Conservation (phyloP, 2,888 invertebrate genomes). For the Lordiphosa fenestrarum region DNA sequence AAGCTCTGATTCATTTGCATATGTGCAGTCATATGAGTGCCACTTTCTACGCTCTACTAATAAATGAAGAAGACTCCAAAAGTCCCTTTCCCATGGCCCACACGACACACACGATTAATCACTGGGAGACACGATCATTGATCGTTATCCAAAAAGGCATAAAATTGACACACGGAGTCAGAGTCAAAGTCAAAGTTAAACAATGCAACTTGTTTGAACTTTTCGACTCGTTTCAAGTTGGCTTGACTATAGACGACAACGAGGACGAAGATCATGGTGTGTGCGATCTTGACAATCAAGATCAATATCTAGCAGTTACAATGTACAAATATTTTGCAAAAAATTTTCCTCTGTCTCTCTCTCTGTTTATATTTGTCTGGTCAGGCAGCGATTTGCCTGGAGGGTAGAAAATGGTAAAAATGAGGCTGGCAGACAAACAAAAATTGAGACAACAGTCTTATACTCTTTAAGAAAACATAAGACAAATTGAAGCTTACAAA, state of each 20-base stretch:
- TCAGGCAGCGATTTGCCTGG: not conserved
- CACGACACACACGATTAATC: conserved; percentile 50
- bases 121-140: conserved; percentile 57
- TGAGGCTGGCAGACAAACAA: conserved; percentile 3
- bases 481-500: too few relatives aligned
- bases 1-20: conserved; percentile 50
- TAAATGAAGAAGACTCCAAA: conserved; percentile 7
- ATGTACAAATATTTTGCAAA: conserved; percentile 62
- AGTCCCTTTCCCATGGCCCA: conserved; percentile 50
- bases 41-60: conserved; percentile 57
- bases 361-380: conserved; percentile 4
- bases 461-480: not conserved
- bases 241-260: conserved; percentile 33
- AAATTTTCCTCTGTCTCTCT: conserved; percentile 23
- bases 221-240: conserved; percentile 8
- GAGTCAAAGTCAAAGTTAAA: conserved; percentile 70
- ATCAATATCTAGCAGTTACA: conserved; percentile 69
- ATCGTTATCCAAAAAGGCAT: conserved; percentile 53
- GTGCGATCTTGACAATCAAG: conserved; percentile 73
- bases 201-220: conserved; percentile 67
- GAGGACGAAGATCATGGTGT: conserved; percentile 55
- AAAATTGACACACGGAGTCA: conserved; percentile 55
- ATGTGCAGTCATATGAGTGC: conserved; percentile 47
- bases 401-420: conserved; percentile 23
- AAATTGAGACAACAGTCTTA: not conserved